Evolutionary conservation across 2,113 vertebrate species (phyloP).

Genomic region (Fulica atra): DNA sequence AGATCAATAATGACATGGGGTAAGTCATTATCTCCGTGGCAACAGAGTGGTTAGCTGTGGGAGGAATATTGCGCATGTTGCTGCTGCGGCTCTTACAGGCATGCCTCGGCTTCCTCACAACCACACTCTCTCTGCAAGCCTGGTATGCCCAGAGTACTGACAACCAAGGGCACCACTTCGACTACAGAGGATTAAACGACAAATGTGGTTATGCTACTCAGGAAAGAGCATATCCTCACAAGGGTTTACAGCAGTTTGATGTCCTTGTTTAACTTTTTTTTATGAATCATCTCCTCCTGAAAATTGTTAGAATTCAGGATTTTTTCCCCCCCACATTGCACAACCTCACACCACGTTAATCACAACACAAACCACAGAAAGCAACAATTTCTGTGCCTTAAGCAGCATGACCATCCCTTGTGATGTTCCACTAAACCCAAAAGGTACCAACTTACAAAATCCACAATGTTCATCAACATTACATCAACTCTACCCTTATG

Average conservation of each 20-base stretch:
- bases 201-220: fast-evolving
- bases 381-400: not conserved
- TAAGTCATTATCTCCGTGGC: slow-evolving; percentile 77
- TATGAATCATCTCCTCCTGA: not conserved
- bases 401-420: not conserved
- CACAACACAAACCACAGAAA: not conserved
- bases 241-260: not conserved
- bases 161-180: slow-evolving; percentile 68
- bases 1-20: slow-evolving; percentile 77
- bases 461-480: not conserved
- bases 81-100: slow-evolving; percentile 60
- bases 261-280: not conserved
- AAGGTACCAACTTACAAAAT: not conserved
- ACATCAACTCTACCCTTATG: not conserved
- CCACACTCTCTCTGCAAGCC: slow-evolving; percentile 76
- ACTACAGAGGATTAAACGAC: slow-evolving; percentile 60
- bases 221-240: not conserved
- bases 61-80: slow-evolving; percentile 78
- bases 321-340: not conserved
- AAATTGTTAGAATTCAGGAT: not conserved
- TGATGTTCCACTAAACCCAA: not conserved
- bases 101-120: slow-evolving; percentile 80
- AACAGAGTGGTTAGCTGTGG: slow-evolving; percentile 70
- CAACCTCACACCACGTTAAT: not conserved
- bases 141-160: slow-evolving; percentile 68